Evolutionary conservation across 2,113 vertebrate species (phyloP), one percentile per base, ranked within the genome.

Genomic region (Lichenostomus cassidix): DNA sequence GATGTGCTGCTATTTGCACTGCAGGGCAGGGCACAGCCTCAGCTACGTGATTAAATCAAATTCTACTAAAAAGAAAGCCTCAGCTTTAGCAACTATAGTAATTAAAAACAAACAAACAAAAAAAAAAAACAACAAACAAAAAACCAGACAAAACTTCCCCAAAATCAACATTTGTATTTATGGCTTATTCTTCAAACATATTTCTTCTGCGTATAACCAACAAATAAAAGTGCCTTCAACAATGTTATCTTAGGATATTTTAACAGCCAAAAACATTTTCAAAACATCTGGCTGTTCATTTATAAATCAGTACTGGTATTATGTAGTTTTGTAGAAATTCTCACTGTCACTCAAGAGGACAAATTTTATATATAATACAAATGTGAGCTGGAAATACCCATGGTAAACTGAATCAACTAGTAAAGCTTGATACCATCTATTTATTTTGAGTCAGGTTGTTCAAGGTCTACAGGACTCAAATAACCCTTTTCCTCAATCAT

Each of bases 71-170:
- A 90, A 49, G 49, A 85, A 71, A 69, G 2, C 10, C 83, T 70
- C 9, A 39, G 2, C 8, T 81, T 83, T 44, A 89, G 47, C 19
- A 81, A 10, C 12, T 70, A 11, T 5, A 39, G 11, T 46, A 87
- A 60, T 84, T 65, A 9, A 9, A 27, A 29, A 50, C 31, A 59
- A 58, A 15, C 13, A n/a, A n/a, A n/a, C 42, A 14, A 42, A 42
- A 4, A 39, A 70, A 4, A 3, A 47, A 63, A 65, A 25, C 0
- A 42, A 15, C 46, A 47, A 24, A 49, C 47, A 8, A 65, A 19
- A 25, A 12, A 19, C 7, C 13, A 31, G 18, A 81, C 9, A 5
- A 62, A 80, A 5, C 0, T 8, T 15, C 8, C 8, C 1, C 6
- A 17, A 37, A 86, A 24, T 0, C 15, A 73, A 2, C 6, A 42